Conservation (phyloP, 2,113 vertebrate species). For the Microtus richardsoni region DNA sequence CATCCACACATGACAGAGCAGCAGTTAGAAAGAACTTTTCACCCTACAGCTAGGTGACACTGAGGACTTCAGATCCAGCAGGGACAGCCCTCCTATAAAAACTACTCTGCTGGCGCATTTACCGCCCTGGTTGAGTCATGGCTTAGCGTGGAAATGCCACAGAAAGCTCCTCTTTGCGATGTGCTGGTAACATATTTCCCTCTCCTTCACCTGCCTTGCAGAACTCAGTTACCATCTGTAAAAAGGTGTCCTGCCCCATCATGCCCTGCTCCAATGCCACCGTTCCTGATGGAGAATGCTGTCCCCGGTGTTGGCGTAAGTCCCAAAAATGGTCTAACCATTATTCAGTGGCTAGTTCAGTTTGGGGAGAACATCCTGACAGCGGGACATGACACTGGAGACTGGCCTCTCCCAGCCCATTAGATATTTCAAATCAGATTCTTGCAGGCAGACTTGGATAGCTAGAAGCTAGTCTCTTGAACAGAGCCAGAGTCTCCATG, state of each 20-base stretch:
- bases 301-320: constrained; percentile 97
- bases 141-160: background rate
- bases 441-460: background rate
- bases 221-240: constrained; percentile 97
- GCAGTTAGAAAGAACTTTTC: background rate
- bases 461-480: background rate
- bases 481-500: background rate
- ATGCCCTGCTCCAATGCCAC: constrained; percentile 97
- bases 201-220: constrained; percentile 78
- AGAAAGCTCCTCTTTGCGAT: background rate
- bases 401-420: background rate
- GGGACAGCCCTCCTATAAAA: background rate
- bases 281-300: constrained; percentile 98
- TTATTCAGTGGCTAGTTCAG: background rate
- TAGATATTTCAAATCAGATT: background rate
- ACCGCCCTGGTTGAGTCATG: background rate
- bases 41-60: background rate
- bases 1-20: background rate
- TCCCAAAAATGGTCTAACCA: constrained; percentile 6
- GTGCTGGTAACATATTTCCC: constrained; percentile 35
- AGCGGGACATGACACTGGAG: background rate
- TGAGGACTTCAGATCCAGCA: background rate
- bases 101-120: background rate
- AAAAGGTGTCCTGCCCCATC: constrained; percentile 96
- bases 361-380: background rate